These are phyloP conservation scores for Sphaerophoria taeniata DNA, from an alignment of 2,888 invertebrate species.

Conservation along the genomic window DNA sequence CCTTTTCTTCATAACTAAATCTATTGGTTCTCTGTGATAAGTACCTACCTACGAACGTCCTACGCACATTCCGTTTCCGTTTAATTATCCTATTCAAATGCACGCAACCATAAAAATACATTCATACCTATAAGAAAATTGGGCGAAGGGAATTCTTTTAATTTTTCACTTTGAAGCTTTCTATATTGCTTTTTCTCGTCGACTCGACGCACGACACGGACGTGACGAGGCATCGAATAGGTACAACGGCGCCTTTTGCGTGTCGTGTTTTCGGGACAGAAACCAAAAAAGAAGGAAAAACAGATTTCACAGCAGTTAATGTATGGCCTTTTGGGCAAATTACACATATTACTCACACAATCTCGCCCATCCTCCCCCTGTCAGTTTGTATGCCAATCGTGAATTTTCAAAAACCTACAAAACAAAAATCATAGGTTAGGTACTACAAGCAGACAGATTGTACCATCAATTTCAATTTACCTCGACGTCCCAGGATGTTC, in stretches of 20 bases:
- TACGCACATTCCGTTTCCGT: slow-evolving; percentile 61
- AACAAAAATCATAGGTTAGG: slow-evolving; percentile 65
- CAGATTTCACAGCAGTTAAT: slow-evolving; percentile 43
- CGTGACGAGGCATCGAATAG: not conserved
- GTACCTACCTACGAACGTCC: not conserved
- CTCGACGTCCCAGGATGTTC: slow-evolving; percentile 39
- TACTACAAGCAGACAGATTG: slow-evolving; percentile 49
- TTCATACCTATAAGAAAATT: slow-evolving; percentile 21
- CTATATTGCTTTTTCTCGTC: slow-evolving; percentile 35
- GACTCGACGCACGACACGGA: too few relatives aligned
- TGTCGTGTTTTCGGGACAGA: not conserved
- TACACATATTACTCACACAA: slow-evolving; percentile 65
- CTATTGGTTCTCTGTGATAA: slow-evolving; percentile 35
- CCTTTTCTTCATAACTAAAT: slow-evolving; percentile 31
- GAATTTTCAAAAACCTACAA: slow-evolving; percentile 14
- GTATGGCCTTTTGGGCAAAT: slow-evolving; percentile 50
- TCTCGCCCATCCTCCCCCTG: not conserved
- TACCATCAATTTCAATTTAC: slow-evolving; percentile 72
- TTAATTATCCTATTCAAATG: slow-evolving; percentile 55
- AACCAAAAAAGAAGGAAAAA: slow-evolving; percentile 7
- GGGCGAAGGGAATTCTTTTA: slow-evolving; percentile 45
- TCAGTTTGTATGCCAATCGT: not conserved
- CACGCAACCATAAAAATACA: slow-evolving; percentile 27
- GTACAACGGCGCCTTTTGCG: slow-evolving; percentile 2
- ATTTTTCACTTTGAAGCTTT: slow-evolving; percentile 63